These are phyloP conservation scores for Orthonychiurus folsomi DNA, from an alignment of 2,888 invertebrate species.

Conservation along the genomic window DNA sequence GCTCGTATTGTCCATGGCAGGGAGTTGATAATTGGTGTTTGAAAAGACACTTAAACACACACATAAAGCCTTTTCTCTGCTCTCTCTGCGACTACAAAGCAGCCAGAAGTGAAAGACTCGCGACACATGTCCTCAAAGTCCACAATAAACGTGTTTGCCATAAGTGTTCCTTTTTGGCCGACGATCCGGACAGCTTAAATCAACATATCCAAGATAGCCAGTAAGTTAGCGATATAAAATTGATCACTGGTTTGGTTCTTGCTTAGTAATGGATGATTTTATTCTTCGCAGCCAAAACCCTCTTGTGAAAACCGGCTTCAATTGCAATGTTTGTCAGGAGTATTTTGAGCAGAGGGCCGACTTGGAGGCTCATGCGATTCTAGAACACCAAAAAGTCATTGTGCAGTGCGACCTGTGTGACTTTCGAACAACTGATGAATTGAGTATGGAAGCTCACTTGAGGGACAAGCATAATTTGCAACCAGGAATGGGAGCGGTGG, in stretches of 20 bases:
- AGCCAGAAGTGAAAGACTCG: constrained; percentile 76
- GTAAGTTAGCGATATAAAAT: constrained; percentile 42
- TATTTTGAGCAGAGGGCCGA: constrained; percentile 41
- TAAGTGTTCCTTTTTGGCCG: constrained; percentile 77
- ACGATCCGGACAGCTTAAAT: constrained; percentile 69
- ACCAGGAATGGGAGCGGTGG: constrained; percentile 39
- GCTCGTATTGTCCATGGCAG: constrained; percentile 73
- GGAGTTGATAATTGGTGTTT: constrained; percentile 91
- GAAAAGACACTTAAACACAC: constrained; percentile 83
- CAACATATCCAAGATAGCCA: constrained; percentile 55
- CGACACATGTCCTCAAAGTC: constrained; percentile 82
- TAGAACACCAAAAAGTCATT: constrained; percentile 41
- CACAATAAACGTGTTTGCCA: constrained; percentile 85
- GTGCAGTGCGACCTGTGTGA: constrained; percentile 42
- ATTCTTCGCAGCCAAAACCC: constrained; percentile 37
- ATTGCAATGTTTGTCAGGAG: constrained; percentile 41
- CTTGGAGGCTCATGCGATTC: constrained; percentile 41
- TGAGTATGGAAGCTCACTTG: constrained; percentile 42
- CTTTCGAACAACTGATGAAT: constrained; percentile 42
- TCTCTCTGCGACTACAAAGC: constrained; percentile 88
- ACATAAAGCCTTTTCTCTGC: constrained; percentile 83
- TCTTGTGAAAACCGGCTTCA: constrained; percentile 40
- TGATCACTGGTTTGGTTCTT: neutral
- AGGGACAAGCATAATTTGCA: constrained; percentile 41
- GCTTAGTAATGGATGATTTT: neutral